These are phyloP conservation scores for Microctonus hyperodae DNA, from an alignment of 2,888 invertebrate genomes.

Conservation along the genomic window DNA sequence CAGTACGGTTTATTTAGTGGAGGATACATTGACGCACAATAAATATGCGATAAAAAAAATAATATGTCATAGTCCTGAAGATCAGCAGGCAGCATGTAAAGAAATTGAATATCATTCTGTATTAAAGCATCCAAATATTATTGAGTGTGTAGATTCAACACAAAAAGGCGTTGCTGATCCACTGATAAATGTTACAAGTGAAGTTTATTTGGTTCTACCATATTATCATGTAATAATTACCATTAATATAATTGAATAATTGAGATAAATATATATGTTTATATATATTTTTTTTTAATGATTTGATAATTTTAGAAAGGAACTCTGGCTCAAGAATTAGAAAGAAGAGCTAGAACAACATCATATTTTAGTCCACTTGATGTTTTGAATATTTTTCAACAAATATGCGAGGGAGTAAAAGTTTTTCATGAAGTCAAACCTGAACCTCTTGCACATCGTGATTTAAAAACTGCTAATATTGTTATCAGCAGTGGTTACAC, in stretches of 20 bases:
- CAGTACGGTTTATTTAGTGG: constrained; percentile 79
- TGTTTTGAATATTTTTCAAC: constrained; percentile 74
- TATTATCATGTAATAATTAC: constrained; percentile 69
- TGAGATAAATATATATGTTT: background rate
- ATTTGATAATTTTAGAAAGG: constrained; percentile 68
- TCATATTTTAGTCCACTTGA: constrained; percentile 72
- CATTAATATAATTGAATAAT: background rate
- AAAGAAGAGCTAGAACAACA: constrained; percentile 67
- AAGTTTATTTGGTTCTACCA: constrained; percentile 77
- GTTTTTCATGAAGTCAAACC: constrained; percentile 78
- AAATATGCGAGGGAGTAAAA: constrained; percentile 77
- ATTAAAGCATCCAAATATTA: constrained; percentile 76
- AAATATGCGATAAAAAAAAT: constrained; percentile 81
- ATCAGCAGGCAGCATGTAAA: constrained; percentile 74
- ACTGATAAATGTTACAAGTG: constrained; percentile 73
- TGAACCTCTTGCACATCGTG: constrained; percentile 80
- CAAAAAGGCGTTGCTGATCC: constrained; percentile 73
- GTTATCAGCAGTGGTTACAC: constrained; percentile 75
- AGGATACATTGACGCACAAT: constrained; percentile 71
- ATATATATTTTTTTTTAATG: too few relatives aligned
- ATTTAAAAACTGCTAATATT: constrained; percentile 86
- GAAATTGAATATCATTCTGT: constrained; percentile 79
- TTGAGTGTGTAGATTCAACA: constrained; percentile 75
- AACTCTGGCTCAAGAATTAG: constrained; percentile 75
- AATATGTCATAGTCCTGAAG: constrained; percentile 79